These are phyloP conservation scores for Clavelina lepadiformis DNA, from an alignment of 23 tunicate species.

Conservation along the genomic window DNA sequence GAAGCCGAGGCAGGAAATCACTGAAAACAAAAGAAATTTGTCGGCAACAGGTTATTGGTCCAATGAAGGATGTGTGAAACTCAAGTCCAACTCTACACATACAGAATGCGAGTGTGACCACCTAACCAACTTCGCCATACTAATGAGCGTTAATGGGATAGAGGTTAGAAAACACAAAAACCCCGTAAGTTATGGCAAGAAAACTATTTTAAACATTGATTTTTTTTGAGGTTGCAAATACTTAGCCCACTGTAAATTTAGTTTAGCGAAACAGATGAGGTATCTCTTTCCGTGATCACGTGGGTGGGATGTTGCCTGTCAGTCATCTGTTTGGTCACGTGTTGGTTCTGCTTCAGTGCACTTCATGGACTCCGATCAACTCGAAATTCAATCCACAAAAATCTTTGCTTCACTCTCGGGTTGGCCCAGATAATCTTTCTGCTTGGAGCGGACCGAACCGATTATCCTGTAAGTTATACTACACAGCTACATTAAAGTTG, in stretches of 20 bases:
- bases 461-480: slow-evolving; percentile 21
- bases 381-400: slow-evolving; percentile 54
- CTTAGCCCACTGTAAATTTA: too few species aligned
- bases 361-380: slow-evolving; percentile 28
- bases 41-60: slow-evolving; percentile 41
- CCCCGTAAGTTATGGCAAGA: too few species aligned
- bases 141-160: slow-evolving; percentile 60
- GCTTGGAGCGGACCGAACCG: slow-evolving; percentile 36
- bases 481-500: too few species aligned
- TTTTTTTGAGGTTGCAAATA: neutral
- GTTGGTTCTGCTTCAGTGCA: slow-evolving; percentile 29
- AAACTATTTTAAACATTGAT: too few species aligned
- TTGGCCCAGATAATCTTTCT: slow-evolving; percentile 35
- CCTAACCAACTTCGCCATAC: slow-evolving; percentile 60
- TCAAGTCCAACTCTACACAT: slow-evolving; percentile 35
- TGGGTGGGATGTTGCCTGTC: slow-evolving; percentile 55
- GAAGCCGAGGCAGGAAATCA: slow-evolving; percentile 5
- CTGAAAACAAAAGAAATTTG: neutral
- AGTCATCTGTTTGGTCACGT: slow-evolving; percentile 30
- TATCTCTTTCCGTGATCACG: slow-evolving; percentile 28
- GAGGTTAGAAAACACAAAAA: slow-evolving; percentile 21
- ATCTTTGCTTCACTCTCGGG: slow-evolving; percentile 26
- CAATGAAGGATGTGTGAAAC: slow-evolving; percentile 28
- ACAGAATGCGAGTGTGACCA: slow-evolving; percentile 66
- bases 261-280: slow-evolving; percentile 23